phyloP scores from a whole-genome alignment of 2,888 invertebrate genomes.

The Chalcis sispes region DNA sequence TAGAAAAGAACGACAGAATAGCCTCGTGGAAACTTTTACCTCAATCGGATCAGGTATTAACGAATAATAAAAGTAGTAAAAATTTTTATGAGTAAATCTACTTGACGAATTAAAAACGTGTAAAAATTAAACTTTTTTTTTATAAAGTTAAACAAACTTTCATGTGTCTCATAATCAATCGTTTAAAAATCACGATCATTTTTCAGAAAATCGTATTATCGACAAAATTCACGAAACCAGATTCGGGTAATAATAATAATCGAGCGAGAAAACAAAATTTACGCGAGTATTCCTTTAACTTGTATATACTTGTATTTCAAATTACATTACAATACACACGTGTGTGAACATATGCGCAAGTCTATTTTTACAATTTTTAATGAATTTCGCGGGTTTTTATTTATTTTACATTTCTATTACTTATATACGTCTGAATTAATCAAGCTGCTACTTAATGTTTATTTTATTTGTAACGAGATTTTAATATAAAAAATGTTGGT shows the following conservation, averaged over 20 bases:
- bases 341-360: constrained; percentile 29
- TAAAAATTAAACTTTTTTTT: neutral
- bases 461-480: constrained; percentile 6
- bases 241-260: too few relatives aligned
- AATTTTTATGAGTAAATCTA: neutral
- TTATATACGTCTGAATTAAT: neutral
- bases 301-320: neutral
- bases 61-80: neutral
- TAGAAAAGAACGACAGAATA: constrained; percentile 47
- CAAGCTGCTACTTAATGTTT: neutral
- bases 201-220: too few relatives aligned
- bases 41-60: constrained; percentile 45
- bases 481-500: constrained; percentile 17
- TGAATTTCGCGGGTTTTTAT: constrained; percentile 20
- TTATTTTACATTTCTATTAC: constrained; percentile 19
- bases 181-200: too few relatives aligned
- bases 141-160: neutral
- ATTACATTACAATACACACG: too few relatives aligned
- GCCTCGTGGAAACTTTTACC: constrained; percentile 54
- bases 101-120: neutral
- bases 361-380: constrained; percentile 8
- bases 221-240: too few relatives aligned
- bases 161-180: too few relatives aligned
- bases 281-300: neutral
- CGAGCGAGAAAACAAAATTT: too few relatives aligned